Conservation (phyloP, 2,113 vertebrate species). For the Myrmecophaga tridactyla region DNA sequence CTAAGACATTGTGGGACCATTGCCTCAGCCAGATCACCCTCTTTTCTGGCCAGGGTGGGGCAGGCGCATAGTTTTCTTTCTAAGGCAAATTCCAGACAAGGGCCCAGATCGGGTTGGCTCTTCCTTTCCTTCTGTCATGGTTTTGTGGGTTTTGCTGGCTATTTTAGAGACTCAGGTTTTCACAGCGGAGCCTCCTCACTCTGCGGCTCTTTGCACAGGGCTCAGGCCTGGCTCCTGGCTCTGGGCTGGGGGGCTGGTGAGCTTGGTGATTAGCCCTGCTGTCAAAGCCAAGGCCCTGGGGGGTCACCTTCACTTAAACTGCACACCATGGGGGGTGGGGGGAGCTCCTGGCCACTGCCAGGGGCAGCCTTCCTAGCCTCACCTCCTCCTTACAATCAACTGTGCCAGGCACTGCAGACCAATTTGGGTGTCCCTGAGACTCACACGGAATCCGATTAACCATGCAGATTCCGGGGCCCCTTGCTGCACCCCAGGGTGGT, state of each 20-base stretch:
- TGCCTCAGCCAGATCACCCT: not conserved
- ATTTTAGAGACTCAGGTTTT: slow-evolving; percentile 1
- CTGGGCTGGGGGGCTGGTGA: not conserved
- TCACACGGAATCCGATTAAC: not conserved
- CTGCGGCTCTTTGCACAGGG: not conserved
- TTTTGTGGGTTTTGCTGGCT: slow-evolving; percentile 28
- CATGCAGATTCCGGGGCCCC: not conserved
- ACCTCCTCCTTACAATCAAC: not conserved
- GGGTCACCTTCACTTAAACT: not conserved
- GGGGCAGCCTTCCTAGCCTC: not conserved
- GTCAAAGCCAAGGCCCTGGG: not conserved
- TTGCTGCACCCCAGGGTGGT: too few relatives aligned
- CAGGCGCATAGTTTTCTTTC: not conserved
- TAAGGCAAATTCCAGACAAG: slow-evolving; percentile 30
- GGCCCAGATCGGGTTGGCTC: not conserved
- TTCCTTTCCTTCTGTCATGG: not conserved
- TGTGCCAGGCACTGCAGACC: not conserved
- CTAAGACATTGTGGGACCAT: not conserved
- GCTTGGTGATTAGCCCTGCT: not conserved
- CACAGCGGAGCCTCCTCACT: not conserved
- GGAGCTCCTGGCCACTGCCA: too few relatives aligned
- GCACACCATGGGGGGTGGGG: rapidly evolving
- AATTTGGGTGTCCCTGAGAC: not conserved
- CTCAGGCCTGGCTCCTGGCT: not conserved
- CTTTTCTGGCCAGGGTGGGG: not conserved